Evolutionary conservation across 1,140 invertebrate genomes (phyloP).

Genomic region (Brachionus asplanchnoidis): DNA sequence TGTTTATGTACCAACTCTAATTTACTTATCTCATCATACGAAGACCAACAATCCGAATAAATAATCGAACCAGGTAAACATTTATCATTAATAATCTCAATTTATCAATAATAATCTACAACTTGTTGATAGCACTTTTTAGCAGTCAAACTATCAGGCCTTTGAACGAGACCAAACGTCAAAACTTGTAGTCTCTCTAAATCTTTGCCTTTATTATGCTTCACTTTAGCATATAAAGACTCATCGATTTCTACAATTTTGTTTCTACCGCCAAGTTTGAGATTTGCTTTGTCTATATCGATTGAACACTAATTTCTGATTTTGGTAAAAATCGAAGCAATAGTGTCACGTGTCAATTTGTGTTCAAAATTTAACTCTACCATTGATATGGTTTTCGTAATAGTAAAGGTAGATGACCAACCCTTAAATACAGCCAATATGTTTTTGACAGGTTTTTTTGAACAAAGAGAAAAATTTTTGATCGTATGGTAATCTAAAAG

Average conservation of each 20-base stretch:
- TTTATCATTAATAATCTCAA: too few species aligned
- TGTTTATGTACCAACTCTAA: too few species aligned
- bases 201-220: neutral
- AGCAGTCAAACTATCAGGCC: neutral
- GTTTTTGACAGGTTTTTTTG: neutral
- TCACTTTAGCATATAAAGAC: neutral
- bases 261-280: neutral
- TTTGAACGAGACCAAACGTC: neutral
- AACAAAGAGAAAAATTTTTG: neutral
- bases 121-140: too few species aligned
- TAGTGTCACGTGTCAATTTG: neutral
- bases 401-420: neutral
- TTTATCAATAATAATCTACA: too few species aligned
- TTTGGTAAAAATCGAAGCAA: neutral
- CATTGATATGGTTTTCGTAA: neutral
- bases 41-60: too few species aligned
- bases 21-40: too few species aligned
- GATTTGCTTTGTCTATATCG: neutral
- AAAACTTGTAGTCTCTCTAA: neutral
- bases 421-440: neutral
- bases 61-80: too few species aligned
- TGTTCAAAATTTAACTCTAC: neutral
- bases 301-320: neutral
- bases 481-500: neutral
- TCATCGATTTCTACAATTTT: neutral